Evolutionary conservation across 2,888 invertebrate genomes (phyloP).

Genomic region (Drosophila recens): DNA sequence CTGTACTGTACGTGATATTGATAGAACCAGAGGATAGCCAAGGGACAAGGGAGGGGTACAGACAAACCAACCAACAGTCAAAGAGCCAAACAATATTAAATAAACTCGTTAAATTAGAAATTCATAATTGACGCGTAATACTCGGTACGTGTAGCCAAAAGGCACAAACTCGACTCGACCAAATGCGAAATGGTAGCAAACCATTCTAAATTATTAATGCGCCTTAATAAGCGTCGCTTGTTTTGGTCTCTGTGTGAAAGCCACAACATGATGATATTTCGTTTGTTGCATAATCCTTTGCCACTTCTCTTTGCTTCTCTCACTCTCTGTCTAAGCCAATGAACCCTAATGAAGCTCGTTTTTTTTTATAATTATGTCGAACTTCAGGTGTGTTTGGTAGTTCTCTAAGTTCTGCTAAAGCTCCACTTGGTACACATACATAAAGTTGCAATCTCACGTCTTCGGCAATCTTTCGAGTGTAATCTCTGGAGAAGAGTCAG

Average conservation of each 20-base stretch:
- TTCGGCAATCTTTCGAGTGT: constrained; percentile 67
- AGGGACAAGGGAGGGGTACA: constrained; percentile 1
- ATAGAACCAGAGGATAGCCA: constrained; percentile 42
- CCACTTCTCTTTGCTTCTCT: constrained; percentile 6
- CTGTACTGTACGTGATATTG: constrained; percentile 62
- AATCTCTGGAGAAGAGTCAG: constrained; percentile 46
- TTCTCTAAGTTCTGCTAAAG: constrained; percentile 32
- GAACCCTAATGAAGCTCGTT: constrained; percentile 64
- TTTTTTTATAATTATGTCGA: constrained; percentile 4
- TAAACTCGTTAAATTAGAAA: constrained; percentile 66
- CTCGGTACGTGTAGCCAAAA: constrained; percentile 40
- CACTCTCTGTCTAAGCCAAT: constrained; percentile 52
- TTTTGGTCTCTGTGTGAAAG: constrained; percentile 51
- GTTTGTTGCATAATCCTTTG: constrained; percentile 75
- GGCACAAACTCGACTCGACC: constrained; percentile 20
- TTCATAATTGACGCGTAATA: constrained; percentile 78
- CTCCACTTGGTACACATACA: constrained; percentile 67
- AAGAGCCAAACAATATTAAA: constrained; percentile 7
- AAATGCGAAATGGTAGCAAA: constrained; percentile 62
- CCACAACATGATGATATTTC: constrained; percentile 70
- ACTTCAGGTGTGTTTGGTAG: constrained; percentile 4
- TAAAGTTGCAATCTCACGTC: constrained; percentile 78
- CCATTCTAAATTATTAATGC: constrained; percentile 74
- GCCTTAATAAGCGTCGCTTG: constrained; percentile 62
- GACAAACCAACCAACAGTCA: too few relatives aligned